Percentiles rank a stretch among this genome's conserved stretches.
Conservation (phyloP, 2,113 vertebrate genomes). For the Tylochromis polylepis region DNA sequence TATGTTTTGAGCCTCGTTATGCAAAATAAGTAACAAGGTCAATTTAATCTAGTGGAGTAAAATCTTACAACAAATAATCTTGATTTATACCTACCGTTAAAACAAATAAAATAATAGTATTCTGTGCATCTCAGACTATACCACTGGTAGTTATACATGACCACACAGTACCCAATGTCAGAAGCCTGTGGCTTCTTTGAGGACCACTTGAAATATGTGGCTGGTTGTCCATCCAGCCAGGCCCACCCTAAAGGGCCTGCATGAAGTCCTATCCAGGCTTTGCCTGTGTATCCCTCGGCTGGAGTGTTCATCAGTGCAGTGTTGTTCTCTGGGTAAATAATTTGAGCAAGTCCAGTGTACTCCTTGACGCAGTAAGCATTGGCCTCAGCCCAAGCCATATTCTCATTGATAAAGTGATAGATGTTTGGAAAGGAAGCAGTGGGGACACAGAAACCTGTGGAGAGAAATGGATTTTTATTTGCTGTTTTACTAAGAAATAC, state of each 20-base stretch:
- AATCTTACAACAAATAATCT: neutral
- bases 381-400: neutral
- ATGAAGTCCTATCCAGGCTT: constrained; percentile 10
- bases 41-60: neutral
- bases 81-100: neutral
- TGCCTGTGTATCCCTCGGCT: neutral
- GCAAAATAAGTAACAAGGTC: neutral
- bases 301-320: neutral
- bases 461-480: neutral
- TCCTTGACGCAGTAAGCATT: rapidly evolving
- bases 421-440: neutral
- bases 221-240: neutral
- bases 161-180: too few species aligned
- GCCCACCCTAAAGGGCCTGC: rapidly evolving
- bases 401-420: neutral
- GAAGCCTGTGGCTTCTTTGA: too few species aligned
- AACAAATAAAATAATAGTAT: neutral
- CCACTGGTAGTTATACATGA: too few species aligned
- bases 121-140: rapidly evolving
- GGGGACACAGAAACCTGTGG: neutral
- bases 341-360: neutral
- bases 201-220: too few species aligned
- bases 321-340: neutral
- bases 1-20: neutral
- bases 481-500: rapidly evolving